Conservation (phyloP, 2,888 invertebrate genomes). For the Gasteruption jaculator region DNA sequence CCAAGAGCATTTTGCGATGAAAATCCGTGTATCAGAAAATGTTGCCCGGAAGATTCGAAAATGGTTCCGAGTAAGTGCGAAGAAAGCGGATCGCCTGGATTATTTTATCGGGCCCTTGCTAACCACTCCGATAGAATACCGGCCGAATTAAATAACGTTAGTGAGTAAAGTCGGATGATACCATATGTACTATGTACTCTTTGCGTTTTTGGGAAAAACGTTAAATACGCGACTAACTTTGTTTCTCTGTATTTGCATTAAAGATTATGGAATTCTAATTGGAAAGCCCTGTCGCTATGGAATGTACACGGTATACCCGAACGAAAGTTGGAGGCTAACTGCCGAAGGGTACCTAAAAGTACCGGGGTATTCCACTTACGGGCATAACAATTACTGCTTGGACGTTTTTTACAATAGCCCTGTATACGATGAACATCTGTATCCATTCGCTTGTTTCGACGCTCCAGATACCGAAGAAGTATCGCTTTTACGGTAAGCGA, state of each 20-base stretch:
- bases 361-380: conserved; percentile 18
- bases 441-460: conserved; percentile 41
- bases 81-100: neutral
- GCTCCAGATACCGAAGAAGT: conserved; percentile 9
- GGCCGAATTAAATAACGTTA: no score
- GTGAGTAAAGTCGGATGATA: neutral
- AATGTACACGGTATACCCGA: conserved; percentile 25
- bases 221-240: neutral
- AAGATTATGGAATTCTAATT: conserved; percentile 39
- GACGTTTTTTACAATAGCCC: conserved; percentile 31
- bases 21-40: conserved; percentile 45
- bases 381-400: conserved; percentile 39
- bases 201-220: neutral
- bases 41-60: conserved; percentile 38
- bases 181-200: neutral
- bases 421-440: conserved; percentile 13
- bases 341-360: conserved; percentile 30
- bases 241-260: conserved; percentile 14
- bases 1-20: conserved; percentile 26
- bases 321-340: conserved; percentile 34
- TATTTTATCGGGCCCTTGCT: conserved; percentile 16
- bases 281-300: conserved; percentile 30
- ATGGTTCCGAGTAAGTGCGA: neutral
- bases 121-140: conserved; percentile 11
- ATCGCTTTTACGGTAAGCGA: conserved; percentile 17